phyloP scores from a whole-genome alignment of 1,140 invertebrate genomes.

The Pararge aegeria region DNA sequence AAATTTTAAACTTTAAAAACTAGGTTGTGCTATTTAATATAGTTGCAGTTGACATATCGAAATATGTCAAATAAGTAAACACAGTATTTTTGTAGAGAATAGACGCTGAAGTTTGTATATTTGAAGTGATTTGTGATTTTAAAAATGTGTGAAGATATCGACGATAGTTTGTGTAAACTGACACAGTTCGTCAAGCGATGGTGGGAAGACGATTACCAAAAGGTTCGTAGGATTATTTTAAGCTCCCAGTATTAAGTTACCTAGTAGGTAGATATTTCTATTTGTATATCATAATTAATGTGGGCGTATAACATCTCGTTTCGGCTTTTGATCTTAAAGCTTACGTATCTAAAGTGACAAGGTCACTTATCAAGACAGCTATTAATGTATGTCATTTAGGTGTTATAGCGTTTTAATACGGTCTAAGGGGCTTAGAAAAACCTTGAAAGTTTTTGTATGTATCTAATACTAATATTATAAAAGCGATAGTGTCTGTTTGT shows the following conservation, averaged over 20 bases:
- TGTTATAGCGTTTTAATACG: neutral
- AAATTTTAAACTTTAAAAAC: neutral
- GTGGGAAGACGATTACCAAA: constrained; percentile 58
- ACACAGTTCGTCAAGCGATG: constrained; percentile 57
- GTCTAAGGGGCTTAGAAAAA: no score
- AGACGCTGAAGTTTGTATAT: no score
- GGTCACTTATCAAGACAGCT: neutral
- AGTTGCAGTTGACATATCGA: no score
- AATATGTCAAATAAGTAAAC: no score
- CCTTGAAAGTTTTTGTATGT: no score
- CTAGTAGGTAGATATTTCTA: neutral
- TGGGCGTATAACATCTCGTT: constrained; percentile 2
- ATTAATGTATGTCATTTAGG: neutral
- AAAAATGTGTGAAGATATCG: constrained; percentile 34
- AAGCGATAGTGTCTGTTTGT: no score
- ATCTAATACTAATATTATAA: no score
- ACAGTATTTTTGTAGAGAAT: no score
- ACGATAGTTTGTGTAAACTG: constrained; percentile 45
- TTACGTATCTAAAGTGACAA: neutral
- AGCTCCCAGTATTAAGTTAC: neutral
- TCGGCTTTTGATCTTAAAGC: neutral
- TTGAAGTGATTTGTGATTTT: constrained; percentile 7
- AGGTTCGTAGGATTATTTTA: constrained; percentile 34
- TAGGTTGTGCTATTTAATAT: neutral
- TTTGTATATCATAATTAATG: constrained; percentile 1